Percentiles rank a stretch among this genome's conserved stretches.
Evolutionary conservation across 1,140 invertebrate genomes (phyloP).

Genomic region (Hypsibius dujardini): DNA sequence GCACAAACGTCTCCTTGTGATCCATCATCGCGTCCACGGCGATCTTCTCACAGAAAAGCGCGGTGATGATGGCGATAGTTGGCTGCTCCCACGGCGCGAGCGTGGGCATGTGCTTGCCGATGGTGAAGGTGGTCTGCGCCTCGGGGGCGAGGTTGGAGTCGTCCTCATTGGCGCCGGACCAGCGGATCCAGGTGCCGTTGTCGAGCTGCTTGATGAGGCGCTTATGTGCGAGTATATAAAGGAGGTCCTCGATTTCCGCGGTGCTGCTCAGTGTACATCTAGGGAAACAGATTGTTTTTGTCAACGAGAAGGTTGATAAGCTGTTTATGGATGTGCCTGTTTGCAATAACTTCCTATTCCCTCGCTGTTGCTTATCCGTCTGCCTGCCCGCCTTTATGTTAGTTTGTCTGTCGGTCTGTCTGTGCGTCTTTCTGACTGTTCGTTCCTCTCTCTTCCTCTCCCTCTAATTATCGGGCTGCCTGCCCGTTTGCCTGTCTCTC

Average conservation of each 20-base stretch:
- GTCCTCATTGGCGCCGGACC: not conserved
- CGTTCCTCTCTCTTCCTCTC: too few relatives aligned
- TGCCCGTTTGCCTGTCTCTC: too few relatives aligned
- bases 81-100: conserved; percentile 76
- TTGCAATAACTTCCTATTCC: too few relatives aligned
- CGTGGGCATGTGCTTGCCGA: conserved; percentile 80
- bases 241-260: conserved; percentile 23
- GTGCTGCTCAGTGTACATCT: conserved; percentile 21
- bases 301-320: too few relatives aligned
- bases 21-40: conserved; percentile 98
- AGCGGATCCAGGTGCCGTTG: conserved; percentile 27
- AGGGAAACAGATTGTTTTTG: too few relatives aligned
- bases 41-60: conserved; percentile 90
- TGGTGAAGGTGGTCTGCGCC: conserved; percentile 21
- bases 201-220: conserved; percentile 24
- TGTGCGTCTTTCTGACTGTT: too few relatives aligned
- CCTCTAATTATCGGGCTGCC: too few relatives aligned
- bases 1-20: conserved; percentile 90
- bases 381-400: too few relatives aligned
- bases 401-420: too few relatives aligned
- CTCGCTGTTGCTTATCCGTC: too few relatives aligned
- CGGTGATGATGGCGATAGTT: conserved; percentile 92
- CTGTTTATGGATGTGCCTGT: too few relatives aligned
- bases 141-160: not conserved
- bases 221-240: conserved; percentile 24